Evolutionary conservation across 1,140 invertebrate genomes (phyloP), one percentile per base, ranked within the genome.

Genomic region (Saccostrea glomerata): DNA sequence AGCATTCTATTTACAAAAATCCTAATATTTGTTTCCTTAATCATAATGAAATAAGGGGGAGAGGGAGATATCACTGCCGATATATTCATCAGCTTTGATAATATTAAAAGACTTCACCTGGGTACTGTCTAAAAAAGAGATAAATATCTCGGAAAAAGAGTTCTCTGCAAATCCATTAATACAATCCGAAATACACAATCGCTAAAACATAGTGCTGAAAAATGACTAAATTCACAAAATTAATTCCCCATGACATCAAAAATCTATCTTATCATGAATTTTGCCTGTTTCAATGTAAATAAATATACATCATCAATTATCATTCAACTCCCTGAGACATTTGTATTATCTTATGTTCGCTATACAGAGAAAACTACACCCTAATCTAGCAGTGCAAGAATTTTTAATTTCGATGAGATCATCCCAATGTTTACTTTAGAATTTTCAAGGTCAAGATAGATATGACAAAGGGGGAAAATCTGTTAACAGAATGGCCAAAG

Each of bases 291-390:
- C 70, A 77, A 77, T 77, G 70, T 77, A 77, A 77, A 77, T 77
- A 77, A 77, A 77, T 77, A 77, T 77, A 77, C 70, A 77, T 77
- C 70, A 77, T 77, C 70, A 77, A 77, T 77, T 77, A 77, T 25
- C 70, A 77, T 77, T 77, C 70, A 77, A 36, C 70, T 77, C 70
- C 25, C 70, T 77, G 15, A 13, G 70, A 77, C 70, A 77, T 77
- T 30, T 77, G 70, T 30, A 77, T 77, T 77, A 77, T 77, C 70
- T 77, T 77, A 25, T 12, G 30, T 36, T 15, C 30, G 70, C 23
- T 77, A 25, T 0, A 36, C 30, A 36, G 30, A 36, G 30, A 9
- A 77, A 77, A 25, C 30, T 25, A 77, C 70, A 36, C 70, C 23
- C 70, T 25, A 77, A 77, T 77, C 70, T 77, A 77, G 25, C 70